Conservation (phyloP, 2,113 vertebrate genomes). For the Chlorodrepanis virens region DNA sequence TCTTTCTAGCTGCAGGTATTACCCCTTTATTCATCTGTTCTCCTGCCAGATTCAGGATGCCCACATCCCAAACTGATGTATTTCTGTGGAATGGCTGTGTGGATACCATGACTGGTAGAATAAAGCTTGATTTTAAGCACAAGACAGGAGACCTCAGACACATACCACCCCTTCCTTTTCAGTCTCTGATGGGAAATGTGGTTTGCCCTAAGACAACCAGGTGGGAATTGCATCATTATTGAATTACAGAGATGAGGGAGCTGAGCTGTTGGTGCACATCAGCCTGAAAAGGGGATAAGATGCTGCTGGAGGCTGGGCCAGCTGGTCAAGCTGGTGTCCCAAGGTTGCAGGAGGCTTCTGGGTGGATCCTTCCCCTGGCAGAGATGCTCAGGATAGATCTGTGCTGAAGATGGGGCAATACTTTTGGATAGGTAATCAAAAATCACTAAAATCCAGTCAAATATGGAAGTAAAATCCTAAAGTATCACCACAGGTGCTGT, state of each 20-base stretch:
- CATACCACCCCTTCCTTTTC: neutral
- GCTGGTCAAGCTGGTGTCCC: neutral
- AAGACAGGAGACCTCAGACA: neutral
- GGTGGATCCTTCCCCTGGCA: neutral
- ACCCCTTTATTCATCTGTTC: neutral
- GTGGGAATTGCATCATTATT: neutral
- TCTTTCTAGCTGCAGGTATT: neutral
- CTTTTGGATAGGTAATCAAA: neutral
- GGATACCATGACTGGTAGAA: neutral
- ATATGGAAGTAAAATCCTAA: neutral
- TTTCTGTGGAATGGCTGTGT: neutral
- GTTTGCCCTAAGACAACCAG: neutral
- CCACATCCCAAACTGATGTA: fast-evolving
- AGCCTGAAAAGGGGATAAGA: neutral
- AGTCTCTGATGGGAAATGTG: neutral
- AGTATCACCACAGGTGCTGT: neutral
- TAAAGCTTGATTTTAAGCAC: neutral
- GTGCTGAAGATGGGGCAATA: neutral
- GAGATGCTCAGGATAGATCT: too few relatives aligned
- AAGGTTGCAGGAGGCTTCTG: neutral
- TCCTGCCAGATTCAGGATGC: neutral
- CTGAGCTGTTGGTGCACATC: neutral
- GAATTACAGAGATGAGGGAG: neutral
- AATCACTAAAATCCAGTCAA: neutral
- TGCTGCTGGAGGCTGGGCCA: neutral